These are phyloP conservation scores for Aptenodytes patagonicus DNA, from an alignment of 2,113 vertebrate genomes.

Conservation along the genomic window DNA sequence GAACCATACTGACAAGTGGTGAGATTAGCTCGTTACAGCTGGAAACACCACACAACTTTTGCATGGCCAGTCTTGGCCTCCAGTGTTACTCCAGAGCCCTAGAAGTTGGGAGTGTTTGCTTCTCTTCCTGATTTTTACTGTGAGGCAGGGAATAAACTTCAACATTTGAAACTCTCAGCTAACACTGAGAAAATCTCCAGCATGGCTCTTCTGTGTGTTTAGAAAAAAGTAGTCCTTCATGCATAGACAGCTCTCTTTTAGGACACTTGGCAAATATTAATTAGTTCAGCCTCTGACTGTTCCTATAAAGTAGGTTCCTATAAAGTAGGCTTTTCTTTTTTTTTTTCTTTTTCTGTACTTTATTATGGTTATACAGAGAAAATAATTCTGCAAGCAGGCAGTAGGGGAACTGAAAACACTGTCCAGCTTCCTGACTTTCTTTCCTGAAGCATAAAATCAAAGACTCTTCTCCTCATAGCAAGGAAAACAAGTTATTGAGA, in stretches of 20 bases:
- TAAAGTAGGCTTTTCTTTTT: neutral
- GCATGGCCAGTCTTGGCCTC: neutral
- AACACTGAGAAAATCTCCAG: neutral
- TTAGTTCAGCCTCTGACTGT: neutral
- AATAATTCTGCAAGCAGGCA: neutral
- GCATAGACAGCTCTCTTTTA: neutral
- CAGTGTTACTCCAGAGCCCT: fast-evolving
- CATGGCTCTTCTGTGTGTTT: neutral
- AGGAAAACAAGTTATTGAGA: neutral
- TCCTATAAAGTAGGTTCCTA: neutral
- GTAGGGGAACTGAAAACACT: neutral
- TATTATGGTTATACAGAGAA: neutral
- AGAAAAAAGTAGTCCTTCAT: neutral
- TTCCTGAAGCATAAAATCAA: neutral
- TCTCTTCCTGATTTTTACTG: neutral
- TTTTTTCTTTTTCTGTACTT: neutral
- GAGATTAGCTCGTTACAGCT: neutral
- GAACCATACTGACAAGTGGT: neutral
- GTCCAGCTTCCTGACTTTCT: neutral
- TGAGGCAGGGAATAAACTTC: neutral
- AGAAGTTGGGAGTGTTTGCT: fast-evolving
- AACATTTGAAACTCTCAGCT: neutral
- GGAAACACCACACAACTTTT: neutral
- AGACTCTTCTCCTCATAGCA: neutral
- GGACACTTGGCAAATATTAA: neutral